Conservation (phyloP, 2,797 vertebrate genomes). For the Cirrhinus molitorella region DNA sequence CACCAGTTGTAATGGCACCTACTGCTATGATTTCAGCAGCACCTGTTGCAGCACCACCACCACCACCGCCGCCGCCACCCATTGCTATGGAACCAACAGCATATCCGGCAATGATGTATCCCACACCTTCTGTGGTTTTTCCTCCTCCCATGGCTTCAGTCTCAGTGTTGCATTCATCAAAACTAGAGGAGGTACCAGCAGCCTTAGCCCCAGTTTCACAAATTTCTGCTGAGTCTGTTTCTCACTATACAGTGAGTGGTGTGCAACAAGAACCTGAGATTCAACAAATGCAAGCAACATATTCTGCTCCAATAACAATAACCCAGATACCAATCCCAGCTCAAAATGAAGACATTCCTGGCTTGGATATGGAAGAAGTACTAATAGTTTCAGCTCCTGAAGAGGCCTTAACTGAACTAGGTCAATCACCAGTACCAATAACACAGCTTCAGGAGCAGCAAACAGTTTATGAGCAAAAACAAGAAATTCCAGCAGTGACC, state of each 20-base stretch:
- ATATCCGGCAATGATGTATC: conserved; percentile 44
- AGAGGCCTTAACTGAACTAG: conserved; percentile 17
- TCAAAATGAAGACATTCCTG: conserved; percentile 21
- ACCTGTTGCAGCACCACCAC: conserved; percentile 31
- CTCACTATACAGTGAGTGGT: conserved; percentile 9
- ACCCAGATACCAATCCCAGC: conserved; percentile 37
- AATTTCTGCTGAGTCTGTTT: conserved; percentile 12
- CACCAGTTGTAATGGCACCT: conserved; percentile 38
- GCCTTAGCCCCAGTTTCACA: conserved; percentile 36
- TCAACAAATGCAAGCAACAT: conserved; percentile 40
- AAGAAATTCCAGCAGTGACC: conserved; percentile 29
- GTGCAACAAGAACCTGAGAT: conserved; percentile 18
- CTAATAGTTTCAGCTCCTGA: conserved; percentile 47
- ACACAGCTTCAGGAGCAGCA: conserved; percentile 36
- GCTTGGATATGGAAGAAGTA: conserved; percentile 53
- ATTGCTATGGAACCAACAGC: conserved; percentile 17
- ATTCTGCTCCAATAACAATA: conserved; percentile 52
- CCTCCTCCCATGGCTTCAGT: conserved; percentile 16
- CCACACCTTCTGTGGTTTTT: conserved; percentile 40
- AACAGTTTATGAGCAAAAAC: conserved; percentile 33
- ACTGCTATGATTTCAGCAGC: conserved; percentile 33
- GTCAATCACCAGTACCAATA: conserved; percentile 31
- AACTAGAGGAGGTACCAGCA: conserved; percentile 47
- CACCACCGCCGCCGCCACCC: conserved; percentile 4
- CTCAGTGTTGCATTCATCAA: conserved; percentile 18